These are phyloP conservation scores for Metacarcinus magister DNA, from an alignment of 2,888 invertebrate species.

Conservation along the genomic window DNA sequence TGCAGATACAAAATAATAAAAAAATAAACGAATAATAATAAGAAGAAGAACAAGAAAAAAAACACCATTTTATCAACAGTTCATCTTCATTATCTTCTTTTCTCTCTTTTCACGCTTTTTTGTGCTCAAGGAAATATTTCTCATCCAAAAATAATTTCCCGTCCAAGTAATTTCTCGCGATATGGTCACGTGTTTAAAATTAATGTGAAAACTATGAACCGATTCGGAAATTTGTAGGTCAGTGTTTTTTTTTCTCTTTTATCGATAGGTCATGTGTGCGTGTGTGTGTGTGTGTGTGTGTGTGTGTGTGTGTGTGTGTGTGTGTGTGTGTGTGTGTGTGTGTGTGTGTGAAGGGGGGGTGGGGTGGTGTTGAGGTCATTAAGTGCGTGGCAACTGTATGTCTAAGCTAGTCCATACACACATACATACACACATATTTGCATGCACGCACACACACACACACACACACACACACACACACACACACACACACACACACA, in stretches of 20 bases:
- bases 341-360: constrained; percentile 26
- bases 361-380: background rate
- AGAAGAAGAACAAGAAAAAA: background rate
- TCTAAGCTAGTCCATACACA: background rate
- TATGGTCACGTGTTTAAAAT: no score
- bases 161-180: no score
- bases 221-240: no score
- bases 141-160: no score
- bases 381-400: background rate
- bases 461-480: constrained; percentile 42
- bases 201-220: no score
- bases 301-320: background rate
- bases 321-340: constrained; percentile 53
- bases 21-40: background rate
- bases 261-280: background rate
- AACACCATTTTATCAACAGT: background rate
- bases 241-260: background rate
- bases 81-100: no score
- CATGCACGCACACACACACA: background rate
- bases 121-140: no score
- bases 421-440: background rate
- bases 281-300: constrained; percentile 43
- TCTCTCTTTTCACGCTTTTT: no score
- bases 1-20: background rate
- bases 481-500: background rate